Base-by-base conservation (phyloP, 2,113 vertebrate species). In the Chunga burmeisteri region DNA sequence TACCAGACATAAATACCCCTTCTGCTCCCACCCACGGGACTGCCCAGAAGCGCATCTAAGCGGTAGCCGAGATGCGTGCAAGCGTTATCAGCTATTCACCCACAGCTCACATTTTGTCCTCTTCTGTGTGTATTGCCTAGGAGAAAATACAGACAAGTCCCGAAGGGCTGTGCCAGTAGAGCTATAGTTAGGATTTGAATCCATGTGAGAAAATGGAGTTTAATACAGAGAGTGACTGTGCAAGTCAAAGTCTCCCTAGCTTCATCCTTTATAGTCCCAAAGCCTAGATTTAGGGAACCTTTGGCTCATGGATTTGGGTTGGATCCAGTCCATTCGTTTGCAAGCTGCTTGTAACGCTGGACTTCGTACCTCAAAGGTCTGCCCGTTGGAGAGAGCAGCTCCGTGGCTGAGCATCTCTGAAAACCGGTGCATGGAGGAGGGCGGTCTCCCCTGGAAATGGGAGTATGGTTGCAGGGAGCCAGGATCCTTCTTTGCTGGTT, bases 81-180 rank as follows among this genome's bases (percentile, higher is more conserved):
- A 72, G 66, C 1, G 3, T 7, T 12, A 68, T 11, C 94, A 66
- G 95, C 92, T 49, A 18, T 86, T 89, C 84, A 42, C 93, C 89
- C 81, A 21, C 83, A 73, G 94, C 94, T 90, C 88, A 42, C 56
- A 4, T 49, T 74, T 88, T 80, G 95, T 95, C 81, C 89, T 96
- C 71, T 94, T 86, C 84, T 81, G 87, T 34, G 0, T 83, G 91
- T 95, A 94, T 96, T 95, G 97, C 97, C 93, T 90, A 58, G 34
- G 96, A 95, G 91, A 94, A 93, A 93, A 87, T 17, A 63, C 84
- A 94, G 88, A 61, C 79, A 34, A 80, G 96, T 95, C 94, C 74
- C 89, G 52, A 36, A 68, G 88, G 94, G 86, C 94, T 91, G 89
- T 86, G 85, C 91, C 84, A 36, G 74, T 19, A 70, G 79, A 96